Percentiles rank a stretch among this genome's conserved stretches.
These are phyloP conservation scores for Heterodera filipjevi DNA, from an alignment of 2,888 invertebrate species.

Conservation along the genomic window DNA sequence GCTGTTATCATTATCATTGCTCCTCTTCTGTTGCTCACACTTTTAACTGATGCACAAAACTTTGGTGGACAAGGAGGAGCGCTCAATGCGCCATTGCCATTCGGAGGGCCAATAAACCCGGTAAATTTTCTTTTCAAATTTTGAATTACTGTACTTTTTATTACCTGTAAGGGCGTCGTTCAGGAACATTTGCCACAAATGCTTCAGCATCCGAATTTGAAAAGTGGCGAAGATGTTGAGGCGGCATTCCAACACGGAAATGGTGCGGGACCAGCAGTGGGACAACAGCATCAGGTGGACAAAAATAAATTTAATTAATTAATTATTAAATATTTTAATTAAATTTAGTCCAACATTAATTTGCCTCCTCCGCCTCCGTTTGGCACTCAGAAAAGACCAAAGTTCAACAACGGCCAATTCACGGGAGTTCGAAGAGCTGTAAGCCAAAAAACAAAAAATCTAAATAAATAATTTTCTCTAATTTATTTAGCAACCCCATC, in stretches of 20 bases:
- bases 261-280: neutral
- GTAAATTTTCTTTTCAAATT: neutral
- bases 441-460: neutral
- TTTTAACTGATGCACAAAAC: neutral
- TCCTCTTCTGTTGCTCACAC: neutral
- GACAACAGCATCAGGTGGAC: neutral
- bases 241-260: neutral
- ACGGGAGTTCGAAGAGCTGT: neutral
- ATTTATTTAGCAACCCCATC: neutral
- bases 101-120: neutral
- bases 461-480: neutral
- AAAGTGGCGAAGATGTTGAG: neutral
- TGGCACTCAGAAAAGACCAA: neutral
- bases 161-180: neutral
- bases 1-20: neutral
- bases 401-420: neutral
- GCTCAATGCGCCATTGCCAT: neutral
- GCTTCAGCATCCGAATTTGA: neutral
- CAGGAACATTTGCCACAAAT: conserved; percentile 4
- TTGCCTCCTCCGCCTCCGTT: neutral
- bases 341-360: neutral
- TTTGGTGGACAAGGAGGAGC: neutral
- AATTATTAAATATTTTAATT: neutral
- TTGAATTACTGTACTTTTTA: neutral
- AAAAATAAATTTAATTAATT: neutral